Conservation (phyloP, 37 sponge, comb jelly and placozoan genomes). For the Ephydatia muelleri region DNA sequence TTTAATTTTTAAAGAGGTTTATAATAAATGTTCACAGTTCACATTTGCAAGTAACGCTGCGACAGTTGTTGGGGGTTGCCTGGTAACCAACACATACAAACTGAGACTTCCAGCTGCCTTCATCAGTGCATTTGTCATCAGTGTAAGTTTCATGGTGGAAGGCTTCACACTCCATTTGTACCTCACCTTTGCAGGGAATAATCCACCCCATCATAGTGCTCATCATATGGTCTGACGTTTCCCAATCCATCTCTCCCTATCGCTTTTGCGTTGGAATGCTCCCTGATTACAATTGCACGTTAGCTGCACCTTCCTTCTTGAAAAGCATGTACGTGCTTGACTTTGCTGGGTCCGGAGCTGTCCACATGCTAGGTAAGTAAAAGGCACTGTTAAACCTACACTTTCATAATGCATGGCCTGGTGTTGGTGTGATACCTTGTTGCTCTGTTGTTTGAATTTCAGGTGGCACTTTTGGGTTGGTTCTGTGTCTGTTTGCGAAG, state of each 20-base stretch:
- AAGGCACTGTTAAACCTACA: too few relatives aligned
- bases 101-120: constrained; percentile 31
- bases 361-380: constrained; percentile 81
- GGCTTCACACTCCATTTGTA: background rate
- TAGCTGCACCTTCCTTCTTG: background rate
- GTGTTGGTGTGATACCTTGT: too few relatives aligned
- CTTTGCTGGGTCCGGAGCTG: constrained; percentile 93
- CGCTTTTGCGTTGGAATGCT: too few relatives aligned
- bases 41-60: constrained; percentile 90
- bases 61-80: constrained; percentile 46
- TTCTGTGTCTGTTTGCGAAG: constrained; percentile 79
- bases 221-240: constrained; percentile 27
- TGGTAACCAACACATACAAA: constrained; percentile 36
- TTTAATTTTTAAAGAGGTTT: background rate
- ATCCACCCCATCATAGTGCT: constrained; percentile 46
- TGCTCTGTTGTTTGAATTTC: background rate
- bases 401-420: too few relatives aligned
- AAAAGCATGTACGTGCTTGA: constrained; percentile 78
- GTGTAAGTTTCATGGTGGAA: constrained; percentile 7
- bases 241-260: constrained; percentile 25
- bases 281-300: background rate
- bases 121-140: constrained; percentile 48
- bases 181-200: constrained; percentile 25
- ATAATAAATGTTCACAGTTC: constrained; percentile 57
- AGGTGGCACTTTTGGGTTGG: constrained; percentile 79